Evolutionary conservation across 2,888 invertebrate genomes (phyloP), one percentile per base, ranked within the genome.

Genomic region (Catocala fraxini): DNA sequence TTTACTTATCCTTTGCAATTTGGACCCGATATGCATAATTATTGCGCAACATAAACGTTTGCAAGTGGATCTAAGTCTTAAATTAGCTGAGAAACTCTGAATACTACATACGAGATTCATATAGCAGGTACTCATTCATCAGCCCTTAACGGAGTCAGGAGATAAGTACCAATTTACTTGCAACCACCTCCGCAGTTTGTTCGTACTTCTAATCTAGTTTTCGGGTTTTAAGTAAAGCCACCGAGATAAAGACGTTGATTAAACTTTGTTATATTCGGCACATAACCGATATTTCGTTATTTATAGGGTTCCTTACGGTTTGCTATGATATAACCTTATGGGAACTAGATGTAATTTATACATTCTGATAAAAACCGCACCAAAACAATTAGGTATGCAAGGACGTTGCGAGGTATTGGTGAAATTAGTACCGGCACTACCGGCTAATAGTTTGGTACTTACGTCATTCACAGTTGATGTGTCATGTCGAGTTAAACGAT

Each of bases 81-180:
- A 15, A 9, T n/a, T 7, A 12, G 10, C 39, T 41, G n/a, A 11
- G 13, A 9, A 35, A 1, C 4, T 42, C 10, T n/a, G n/a, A n/a
- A n/a, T n/a, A n/a, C n/a, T n/a, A 42, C 42, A 72, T 63, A 68
- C 70, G 62, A 65, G 68, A 69, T 70, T 76, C 71, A 78, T 71
- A 45, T 45, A 45, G 13, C 13, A 45, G 45, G 45, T 45, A 70
- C 65, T 63, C 75, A 77, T 79, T 71, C 80, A 77, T 81, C 79
- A 81, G 71, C 67, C 71, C 71, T 70, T 70, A 71, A 65, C 57
- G 48, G 48, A 71, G 66, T 66, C 56, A 54, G 51, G 72, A 75
- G 60, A 68, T 75, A 73, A 73, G 72, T 72, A 72, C 75, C 75
- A 75, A 72, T 71, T 75, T 72, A 72, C 68, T 75, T 63, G 75